These are phyloP conservation scores for Folsomia candida DNA, from an alignment of 2,888 invertebrate genomes.

Conservation along the genomic window DNA sequence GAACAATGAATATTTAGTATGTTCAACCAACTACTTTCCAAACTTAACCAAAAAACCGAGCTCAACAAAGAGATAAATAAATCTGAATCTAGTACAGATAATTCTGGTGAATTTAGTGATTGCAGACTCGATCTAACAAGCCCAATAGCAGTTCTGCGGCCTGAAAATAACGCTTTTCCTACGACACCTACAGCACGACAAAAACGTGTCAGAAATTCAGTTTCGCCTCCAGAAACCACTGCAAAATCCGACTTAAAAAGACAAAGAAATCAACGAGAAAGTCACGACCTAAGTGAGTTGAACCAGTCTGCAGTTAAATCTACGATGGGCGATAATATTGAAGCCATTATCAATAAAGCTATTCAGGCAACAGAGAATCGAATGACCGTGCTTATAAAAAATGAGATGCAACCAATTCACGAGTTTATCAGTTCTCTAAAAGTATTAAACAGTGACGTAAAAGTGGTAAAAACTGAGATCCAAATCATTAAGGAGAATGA, in stretches of 20 bases:
- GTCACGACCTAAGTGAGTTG: too few species aligned
- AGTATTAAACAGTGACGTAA: background rate
- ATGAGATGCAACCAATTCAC: background rate
- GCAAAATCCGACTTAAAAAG: background rate
- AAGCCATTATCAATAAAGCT: background rate
- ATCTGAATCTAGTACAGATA: background rate
- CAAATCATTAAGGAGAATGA: background rate
- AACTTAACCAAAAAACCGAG: too few species aligned
- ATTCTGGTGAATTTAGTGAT: background rate
- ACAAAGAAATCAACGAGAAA: background rate
- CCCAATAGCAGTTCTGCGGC: too few species aligned
- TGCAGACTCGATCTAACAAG: too few species aligned
- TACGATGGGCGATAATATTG: background rate
- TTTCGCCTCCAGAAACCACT: background rate
- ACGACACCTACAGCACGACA: too few species aligned
- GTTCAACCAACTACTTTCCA: too few species aligned
- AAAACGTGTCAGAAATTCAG: too few species aligned
- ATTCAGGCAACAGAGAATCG: background rate
- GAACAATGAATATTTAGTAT: too few species aligned
- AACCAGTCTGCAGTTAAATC: background rate
- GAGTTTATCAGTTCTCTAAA: background rate
- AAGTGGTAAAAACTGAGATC: background rate
- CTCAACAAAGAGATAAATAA: background rate
- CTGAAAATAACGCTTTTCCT: too few species aligned
- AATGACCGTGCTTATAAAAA: background rate